These are phyloP conservation scores for Drosophila saltans DNA, from an alignment of 1,140 invertebrate species.

Conservation along the genomic window DNA sequence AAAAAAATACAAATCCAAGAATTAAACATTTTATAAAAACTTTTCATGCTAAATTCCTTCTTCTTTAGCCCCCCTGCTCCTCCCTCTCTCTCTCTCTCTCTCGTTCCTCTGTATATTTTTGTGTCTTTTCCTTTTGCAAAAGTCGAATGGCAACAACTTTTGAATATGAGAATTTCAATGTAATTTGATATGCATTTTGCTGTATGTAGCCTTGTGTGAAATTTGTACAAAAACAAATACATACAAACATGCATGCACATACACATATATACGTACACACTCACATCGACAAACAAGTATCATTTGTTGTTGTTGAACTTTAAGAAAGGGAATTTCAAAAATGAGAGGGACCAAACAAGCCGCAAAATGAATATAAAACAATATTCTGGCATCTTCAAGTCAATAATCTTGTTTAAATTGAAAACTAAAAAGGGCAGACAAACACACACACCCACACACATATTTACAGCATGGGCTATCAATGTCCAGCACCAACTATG, in stretches of 20 bases:
- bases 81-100: conserved; percentile 5
- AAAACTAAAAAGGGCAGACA: conserved; percentile 45
- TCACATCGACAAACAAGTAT: neutral
- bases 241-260: neutral
- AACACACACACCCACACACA: conserved; percentile 23
- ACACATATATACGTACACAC: conserved; percentile 10
- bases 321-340: conserved; percentile 33
- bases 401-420: conserved; percentile 49
- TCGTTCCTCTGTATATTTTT: conserved; percentile 14
- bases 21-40: conserved; percentile 6
- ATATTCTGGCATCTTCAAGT: conserved; percentile 39
- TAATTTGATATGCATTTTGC: conserved; percentile 62
- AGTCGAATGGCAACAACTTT: conserved; percentile 36
- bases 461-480: conserved; percentile 48
- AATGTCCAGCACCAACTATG: conserved; percentile 46
- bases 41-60: neutral
- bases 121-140: conserved; percentile 12
- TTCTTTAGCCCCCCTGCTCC: neutral
- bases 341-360: conserved; percentile 34
- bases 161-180: conserved; percentile 71
- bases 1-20: neutral
- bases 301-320: conserved; percentile 31
- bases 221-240: conserved; percentile 38
- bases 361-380: conserved; percentile 30
- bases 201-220: conserved; percentile 68